Conservation (phyloP, 2,797 vertebrate genomes). For the Cygnus olor region DNA sequence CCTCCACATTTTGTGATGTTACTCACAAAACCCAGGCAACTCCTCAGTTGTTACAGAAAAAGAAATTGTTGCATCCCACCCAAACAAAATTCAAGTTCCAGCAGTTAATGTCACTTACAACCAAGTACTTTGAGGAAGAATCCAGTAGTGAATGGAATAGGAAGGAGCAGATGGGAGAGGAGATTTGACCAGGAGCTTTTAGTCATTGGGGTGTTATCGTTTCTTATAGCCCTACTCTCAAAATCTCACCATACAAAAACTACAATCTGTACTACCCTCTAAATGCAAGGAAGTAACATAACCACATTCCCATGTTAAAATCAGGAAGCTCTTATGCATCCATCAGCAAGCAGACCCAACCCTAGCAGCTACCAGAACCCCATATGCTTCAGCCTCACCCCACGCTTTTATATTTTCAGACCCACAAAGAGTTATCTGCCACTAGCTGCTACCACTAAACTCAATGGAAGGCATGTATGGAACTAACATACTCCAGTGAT, state of each 20-base stretch:
- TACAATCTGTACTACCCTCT: neutral
- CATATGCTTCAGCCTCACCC: neutral
- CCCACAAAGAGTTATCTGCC: neutral
- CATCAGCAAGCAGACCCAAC: neutral
- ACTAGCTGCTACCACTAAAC: neutral
- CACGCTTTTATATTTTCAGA: neutral
- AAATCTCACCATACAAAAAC: neutral
- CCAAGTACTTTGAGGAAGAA: neutral
- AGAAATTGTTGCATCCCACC: accelerated
- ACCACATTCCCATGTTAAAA: neutral
- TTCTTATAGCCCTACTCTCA: neutral
- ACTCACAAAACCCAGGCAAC: neutral
- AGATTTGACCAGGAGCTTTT: neutral
- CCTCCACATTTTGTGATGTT: neutral
- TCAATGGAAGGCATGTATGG: neutral
- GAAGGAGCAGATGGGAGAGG: accelerated
- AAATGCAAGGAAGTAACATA: neutral
- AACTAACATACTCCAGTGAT: neutral
- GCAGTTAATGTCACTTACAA: neutral
- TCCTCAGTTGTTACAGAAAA: neutral
- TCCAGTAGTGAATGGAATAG: neutral
- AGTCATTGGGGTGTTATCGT: accelerated
- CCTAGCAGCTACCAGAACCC: neutral
- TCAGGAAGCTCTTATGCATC: neutral
- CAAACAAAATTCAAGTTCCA: neutral